Evolutionary conservation across 2,113 vertebrate species (phyloP).

Genomic region (Centropristis striata): DNA sequence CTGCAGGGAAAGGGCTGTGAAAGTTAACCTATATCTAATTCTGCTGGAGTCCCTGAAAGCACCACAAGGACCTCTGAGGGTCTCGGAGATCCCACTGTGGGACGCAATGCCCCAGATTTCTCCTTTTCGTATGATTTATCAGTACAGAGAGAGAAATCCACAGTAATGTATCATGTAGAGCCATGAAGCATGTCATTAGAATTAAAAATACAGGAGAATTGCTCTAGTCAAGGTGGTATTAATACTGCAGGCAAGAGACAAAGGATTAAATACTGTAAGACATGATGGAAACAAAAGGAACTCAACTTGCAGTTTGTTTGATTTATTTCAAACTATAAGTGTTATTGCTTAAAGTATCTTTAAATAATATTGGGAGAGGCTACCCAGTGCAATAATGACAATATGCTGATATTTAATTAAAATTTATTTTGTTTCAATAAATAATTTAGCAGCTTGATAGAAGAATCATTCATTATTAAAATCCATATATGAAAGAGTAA

Average conservation of each 20-base stretch:
- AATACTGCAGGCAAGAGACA: not conserved
- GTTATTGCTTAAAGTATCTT: not conserved
- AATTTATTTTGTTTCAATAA: not conserved
- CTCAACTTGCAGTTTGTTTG: not conserved
- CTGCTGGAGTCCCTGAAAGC: slow-evolving; percentile 38
- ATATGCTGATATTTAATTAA: not conserved
- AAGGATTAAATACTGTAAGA: not conserved
- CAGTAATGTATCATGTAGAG: slow-evolving; percentile 5
- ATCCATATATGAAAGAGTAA: no score
- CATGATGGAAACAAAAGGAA: not conserved
- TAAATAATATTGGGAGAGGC: no score
- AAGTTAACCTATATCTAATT: slow-evolving; percentile 52
- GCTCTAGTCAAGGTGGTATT: not conserved
- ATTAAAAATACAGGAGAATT: not conserved
- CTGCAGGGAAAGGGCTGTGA: slow-evolving; percentile 15
- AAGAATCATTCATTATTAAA: not conserved
- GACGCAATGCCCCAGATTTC: slow-evolving; percentile 56
- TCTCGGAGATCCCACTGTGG: slow-evolving; percentile 53
- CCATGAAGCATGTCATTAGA: not conserved
- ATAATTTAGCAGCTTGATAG: not conserved
- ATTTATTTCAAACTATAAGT: not conserved
- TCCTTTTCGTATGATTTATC: slow-evolving; percentile 37
- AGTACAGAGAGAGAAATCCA: not conserved
- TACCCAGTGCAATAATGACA: not conserved
- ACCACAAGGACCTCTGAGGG: slow-evolving; percentile 56